These are phyloP conservation scores for Zaprionus tsacasi DNA, from an alignment of 1,140 invertebrate species.

Conservation along the genomic window DNA sequence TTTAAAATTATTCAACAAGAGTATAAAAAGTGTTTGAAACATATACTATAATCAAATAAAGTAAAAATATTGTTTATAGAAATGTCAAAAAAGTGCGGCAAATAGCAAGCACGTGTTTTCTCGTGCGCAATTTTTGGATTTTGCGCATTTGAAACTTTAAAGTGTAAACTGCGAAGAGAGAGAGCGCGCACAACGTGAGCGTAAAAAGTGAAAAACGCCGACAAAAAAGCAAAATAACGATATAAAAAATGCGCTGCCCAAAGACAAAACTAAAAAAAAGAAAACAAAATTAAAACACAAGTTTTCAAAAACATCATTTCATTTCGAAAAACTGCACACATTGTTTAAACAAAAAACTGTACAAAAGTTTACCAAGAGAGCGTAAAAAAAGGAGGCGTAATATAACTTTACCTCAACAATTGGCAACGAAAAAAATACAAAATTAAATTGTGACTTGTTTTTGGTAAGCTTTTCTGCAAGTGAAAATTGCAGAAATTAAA, in stretches of 20 bases:
- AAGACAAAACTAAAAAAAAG: slow-evolving; percentile 10
- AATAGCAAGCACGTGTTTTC: slow-evolving; percentile 52
- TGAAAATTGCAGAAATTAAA: slow-evolving; percentile 16
- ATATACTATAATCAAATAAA: background rate
- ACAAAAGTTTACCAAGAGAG: slow-evolving; percentile 71
- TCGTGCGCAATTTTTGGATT: slow-evolving; percentile 57
- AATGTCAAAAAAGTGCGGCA: slow-evolving; percentile 42
- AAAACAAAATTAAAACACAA: slow-evolving; percentile 34
- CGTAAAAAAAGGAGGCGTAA: slow-evolving; percentile 18
- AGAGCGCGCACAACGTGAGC: slow-evolving; percentile 45
- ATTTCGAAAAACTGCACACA: slow-evolving; percentile 26
- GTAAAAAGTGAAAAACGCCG: slow-evolving; percentile 66
- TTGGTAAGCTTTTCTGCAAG: slow-evolving; percentile 34
- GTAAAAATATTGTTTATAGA: background rate
- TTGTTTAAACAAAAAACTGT: slow-evolving; percentile 20
- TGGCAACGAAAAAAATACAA: slow-evolving; percentile 41
- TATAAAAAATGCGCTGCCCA: slow-evolving; percentile 25
- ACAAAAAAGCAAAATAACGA: slow-evolving; percentile 64
- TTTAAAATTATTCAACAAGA: slow-evolving; percentile 2
- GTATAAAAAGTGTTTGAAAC: slow-evolving; percentile 7
- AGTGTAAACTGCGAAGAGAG: slow-evolving; percentile 53
- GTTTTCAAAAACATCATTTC: slow-evolving; percentile 36
- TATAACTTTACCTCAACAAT: slow-evolving; percentile 44
- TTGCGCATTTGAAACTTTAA: slow-evolving; percentile 80
- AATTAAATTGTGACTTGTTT: slow-evolving; percentile 7